Conservation (phyloP, 2,797 vertebrate species). For the Artibeus jamaicensis region DNA sequence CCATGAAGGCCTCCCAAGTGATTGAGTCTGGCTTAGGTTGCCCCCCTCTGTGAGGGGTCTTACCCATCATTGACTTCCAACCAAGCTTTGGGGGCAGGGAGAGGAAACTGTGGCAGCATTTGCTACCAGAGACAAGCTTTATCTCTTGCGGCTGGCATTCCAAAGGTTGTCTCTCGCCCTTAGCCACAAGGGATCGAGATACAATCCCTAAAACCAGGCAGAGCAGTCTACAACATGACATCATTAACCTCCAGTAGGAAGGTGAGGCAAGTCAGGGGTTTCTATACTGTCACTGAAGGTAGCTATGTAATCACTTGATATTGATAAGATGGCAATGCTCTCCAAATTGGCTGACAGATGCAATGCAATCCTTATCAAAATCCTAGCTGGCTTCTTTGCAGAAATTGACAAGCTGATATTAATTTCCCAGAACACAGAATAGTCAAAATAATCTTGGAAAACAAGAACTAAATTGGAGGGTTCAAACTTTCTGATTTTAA, state of each 20-base stretch:
- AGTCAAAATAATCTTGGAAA: not conserved
- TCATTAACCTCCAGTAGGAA: not conserved
- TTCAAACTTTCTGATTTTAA: not conserved
- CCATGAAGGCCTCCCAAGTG: too few species aligned
- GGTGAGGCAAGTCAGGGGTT: not conserved
- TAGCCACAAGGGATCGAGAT: too few species aligned
- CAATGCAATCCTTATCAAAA: not conserved
- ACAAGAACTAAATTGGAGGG: not conserved
- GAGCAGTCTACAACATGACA: too few species aligned
- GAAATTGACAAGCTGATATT: not conserved
- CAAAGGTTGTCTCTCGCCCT: too few species aligned
- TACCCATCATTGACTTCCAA: too few species aligned
- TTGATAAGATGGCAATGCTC: not conserved
- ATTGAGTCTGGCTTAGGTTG: too few species aligned
- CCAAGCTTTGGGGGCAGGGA: too few species aligned
- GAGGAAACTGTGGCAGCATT: too few species aligned
- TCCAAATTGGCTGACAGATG: not conserved
- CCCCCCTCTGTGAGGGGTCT: too few species aligned
- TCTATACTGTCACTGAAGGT: not conserved
- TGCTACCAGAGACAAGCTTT: too few species aligned
- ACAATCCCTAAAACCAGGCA: too few species aligned
- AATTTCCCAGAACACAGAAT: not conserved
- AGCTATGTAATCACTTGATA: not conserved
- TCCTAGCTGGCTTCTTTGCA: not conserved
- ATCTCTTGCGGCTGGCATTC: too few species aligned